Evolutionary conservation across 2,797 vertebrate species (phyloP).

Genomic region (Macropus fuliginosus): DNA sequence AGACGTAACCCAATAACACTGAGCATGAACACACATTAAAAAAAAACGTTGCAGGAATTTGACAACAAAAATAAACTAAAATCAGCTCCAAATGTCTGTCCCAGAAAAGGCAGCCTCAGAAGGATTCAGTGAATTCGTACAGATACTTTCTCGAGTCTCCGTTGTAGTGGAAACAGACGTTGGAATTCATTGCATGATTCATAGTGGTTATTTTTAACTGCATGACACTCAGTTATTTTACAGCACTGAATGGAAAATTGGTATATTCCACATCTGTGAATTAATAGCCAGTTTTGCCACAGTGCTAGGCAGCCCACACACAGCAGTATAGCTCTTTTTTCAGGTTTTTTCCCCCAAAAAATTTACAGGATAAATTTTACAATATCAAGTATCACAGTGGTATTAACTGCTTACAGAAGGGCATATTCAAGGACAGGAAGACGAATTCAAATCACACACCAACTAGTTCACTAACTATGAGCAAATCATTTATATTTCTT

Average conservation of each 20-base stretch:
- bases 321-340: slow-evolving; percentile 20
- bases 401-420: not conserved
- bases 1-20: not conserved
- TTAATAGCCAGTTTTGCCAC: slow-evolving; percentile 49
- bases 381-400: not conserved
- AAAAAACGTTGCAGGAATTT: slow-evolving; percentile 26
- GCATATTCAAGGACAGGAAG: not conserved
- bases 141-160: not conserved
- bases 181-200: slow-evolving; percentile 67
- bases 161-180: slow-evolving; percentile 47
- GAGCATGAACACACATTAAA: slow-evolving; percentile 21
- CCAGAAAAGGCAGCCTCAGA: slow-evolving; percentile 44
- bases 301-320: slow-evolving; percentile 15
- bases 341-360: not conserved
- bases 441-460: not conserved
- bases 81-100: slow-evolving; percentile 50
- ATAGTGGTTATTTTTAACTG: slow-evolving; percentile 69
- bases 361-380: not conserved
- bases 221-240: slow-evolving; percentile 54
- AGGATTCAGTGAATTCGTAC: slow-evolving; percentile 42
- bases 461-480: not conserved
- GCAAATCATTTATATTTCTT: not conserved
- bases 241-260: slow-evolving; percentile 61
- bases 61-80: slow-evolving; percentile 43
- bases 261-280: slow-evolving; percentile 51